Evolutionary conservation across 2,888 invertebrate genomes (phyloP).

Genomic region (Capitulum mitella): DNA sequence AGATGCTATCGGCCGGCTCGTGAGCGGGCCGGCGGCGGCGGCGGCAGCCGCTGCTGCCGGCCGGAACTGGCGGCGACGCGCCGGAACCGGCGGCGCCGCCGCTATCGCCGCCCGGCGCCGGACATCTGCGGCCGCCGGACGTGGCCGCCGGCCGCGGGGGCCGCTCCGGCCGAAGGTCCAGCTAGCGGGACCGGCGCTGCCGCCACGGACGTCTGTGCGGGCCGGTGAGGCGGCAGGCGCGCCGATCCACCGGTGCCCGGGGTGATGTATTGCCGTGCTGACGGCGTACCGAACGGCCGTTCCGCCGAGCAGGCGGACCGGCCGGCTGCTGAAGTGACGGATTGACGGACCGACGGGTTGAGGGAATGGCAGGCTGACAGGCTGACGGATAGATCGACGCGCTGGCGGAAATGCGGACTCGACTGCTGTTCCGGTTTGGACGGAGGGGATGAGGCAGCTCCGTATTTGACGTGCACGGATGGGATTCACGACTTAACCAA

Average conservation of each 20-base stretch:
- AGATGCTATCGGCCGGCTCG: not conserved
- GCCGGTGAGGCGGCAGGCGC: not conserved
- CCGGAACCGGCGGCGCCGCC: not conserved
- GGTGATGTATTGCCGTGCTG: too few species aligned
- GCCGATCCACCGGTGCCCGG: not conserved
- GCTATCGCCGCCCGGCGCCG: not conserved
- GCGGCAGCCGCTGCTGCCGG: not conserved
- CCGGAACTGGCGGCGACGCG: not conserved
- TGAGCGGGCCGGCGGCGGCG: not conserved
- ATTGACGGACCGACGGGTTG: not conserved
- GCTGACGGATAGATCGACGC: too few species aligned
- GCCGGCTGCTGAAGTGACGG: not conserved
- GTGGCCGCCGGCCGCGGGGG: not conserved
- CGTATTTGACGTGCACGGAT: too few species aligned
- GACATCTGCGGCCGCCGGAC: conserved; percentile 20
- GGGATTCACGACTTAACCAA: too few species aligned
- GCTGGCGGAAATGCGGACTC: too few species aligned
- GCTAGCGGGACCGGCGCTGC: too few species aligned
- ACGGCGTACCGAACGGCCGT: too few species aligned
- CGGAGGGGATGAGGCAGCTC: too few species aligned
- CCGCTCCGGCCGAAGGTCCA: too few species aligned
- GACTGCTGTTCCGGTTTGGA: too few species aligned
- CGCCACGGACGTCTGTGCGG: not conserved
- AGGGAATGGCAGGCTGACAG: too few species aligned
- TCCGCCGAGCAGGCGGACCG: too few species aligned